Conservation (phyloP, 1,140 invertebrate genomes). For the Panulirus ornatus region DNA sequence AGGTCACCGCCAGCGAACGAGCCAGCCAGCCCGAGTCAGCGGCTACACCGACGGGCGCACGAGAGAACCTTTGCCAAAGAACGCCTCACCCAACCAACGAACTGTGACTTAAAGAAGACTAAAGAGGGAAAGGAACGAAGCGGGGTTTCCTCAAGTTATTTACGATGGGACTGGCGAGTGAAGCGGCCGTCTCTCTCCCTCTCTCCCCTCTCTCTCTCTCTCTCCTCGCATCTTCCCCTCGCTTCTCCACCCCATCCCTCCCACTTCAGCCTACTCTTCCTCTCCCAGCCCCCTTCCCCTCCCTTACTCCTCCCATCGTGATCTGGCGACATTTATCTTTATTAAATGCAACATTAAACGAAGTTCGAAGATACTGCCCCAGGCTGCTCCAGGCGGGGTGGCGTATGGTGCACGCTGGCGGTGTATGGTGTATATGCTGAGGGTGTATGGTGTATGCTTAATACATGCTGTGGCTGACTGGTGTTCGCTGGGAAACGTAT, state of each 20-base stretch:
- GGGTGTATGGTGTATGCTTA: too few relatives aligned
- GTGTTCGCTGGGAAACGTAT: too few relatives aligned
- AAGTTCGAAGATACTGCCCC: slow-evolving; percentile 15
- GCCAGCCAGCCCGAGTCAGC: too few relatives aligned
- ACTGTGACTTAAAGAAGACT: too few relatives aligned
- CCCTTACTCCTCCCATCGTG: background rate
- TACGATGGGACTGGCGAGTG: slow-evolving; percentile 17
- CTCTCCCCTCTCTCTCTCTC: background rate
- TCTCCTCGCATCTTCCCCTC: slow-evolving; percentile 18
- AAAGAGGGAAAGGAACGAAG: background rate
- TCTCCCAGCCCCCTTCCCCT: background rate
- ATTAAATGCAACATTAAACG: slow-evolving; percentile 56
- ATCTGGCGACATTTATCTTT: slow-evolving; percentile 48
- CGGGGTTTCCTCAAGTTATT: slow-evolving; percentile 14
- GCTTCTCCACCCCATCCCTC: slow-evolving; percentile 1
- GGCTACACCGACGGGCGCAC: too few relatives aligned
- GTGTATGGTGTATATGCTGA: too few relatives aligned
- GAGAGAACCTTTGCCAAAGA: too few relatives aligned
- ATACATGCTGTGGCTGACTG: too few relatives aligned
- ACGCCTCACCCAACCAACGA: too few relatives aligned
- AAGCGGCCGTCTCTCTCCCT: background rate
- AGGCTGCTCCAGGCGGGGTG: slow-evolving; percentile 9
- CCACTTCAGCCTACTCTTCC: background rate
- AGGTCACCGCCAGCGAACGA: too few relatives aligned
- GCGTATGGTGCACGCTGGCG: background rate